Conservation (phyloP, 1,140 invertebrate species). For the Pomacea maculata region DNA sequence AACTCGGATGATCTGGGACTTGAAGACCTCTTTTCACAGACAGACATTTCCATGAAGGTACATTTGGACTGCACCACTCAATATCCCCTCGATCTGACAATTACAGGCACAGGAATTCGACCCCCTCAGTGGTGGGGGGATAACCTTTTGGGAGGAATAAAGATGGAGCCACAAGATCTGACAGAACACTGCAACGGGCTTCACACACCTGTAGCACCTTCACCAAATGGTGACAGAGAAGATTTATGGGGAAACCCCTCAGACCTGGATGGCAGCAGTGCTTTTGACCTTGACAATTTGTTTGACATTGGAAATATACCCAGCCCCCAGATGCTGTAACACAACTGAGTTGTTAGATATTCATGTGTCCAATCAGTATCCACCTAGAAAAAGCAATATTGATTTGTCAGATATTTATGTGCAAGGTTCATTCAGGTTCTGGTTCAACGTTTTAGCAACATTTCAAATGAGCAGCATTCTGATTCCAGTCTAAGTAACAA, state of each 20-base stretch:
- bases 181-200: slow-evolving; percentile 43
- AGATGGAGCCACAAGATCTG: slow-evolving; percentile 17
- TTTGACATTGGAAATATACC: slow-evolving; percentile 61
- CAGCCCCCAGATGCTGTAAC: slow-evolving; percentile 42
- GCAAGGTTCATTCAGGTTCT: too few species aligned
- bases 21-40: slow-evolving; percentile 55
- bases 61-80: slow-evolving; percentile 51
- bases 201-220: slow-evolving; percentile 50
- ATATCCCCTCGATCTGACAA: slow-evolving; percentile 57
- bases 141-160: slow-evolving; percentile 36
- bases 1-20: slow-evolving; percentile 56
- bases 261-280: slow-evolving; percentile 48
- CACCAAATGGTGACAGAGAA: slow-evolving; percentile 41
- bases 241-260: slow-evolving; percentile 55
- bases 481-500: too few species aligned
- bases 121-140: slow-evolving; percentile 64
- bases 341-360: too few species aligned
- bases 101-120: slow-evolving; percentile 56
- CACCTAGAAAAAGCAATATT: too few species aligned
- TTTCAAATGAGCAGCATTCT: too few species aligned
- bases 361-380: too few species aligned
- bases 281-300: slow-evolving; percentile 62
- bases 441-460: too few species aligned
- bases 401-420: too few species aligned
- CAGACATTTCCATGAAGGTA: slow-evolving; percentile 40